These are phyloP conservation scores for Rattus rattus DNA, from an alignment of 2,113 vertebrate genomes.

Conservation along the genomic window DNA sequence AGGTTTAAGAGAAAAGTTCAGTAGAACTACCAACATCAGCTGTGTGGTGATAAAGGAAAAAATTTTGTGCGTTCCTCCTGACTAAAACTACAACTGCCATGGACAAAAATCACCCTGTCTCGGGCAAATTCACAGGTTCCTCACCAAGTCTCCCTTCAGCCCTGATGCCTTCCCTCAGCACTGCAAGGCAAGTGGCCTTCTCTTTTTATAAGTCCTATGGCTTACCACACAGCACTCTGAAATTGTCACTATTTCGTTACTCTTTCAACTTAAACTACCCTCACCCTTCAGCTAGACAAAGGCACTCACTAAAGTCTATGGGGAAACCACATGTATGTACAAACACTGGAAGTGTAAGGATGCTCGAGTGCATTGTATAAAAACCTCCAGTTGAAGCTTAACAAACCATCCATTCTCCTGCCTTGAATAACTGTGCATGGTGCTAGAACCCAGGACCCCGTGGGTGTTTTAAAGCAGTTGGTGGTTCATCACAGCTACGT, in stretches of 20 bases:
- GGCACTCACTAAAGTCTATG: neutral
- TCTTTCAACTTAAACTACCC: neutral
- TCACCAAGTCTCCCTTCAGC: neutral
- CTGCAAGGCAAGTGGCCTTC: neutral
- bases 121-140: neutral
- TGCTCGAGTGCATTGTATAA: neutral
- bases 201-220: neutral
- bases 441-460: neutral
- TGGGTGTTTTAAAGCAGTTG: no score
- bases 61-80: neutral
- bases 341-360: neutral
- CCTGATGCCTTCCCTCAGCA: neutral
- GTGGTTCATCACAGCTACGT: neutral
- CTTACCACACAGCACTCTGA: neutral
- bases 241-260: neutral
- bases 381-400: neutral
- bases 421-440: neutral
- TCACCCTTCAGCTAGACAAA: neutral
- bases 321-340: neutral
- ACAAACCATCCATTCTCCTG: neutral
- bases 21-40: neutral
- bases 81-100: neutral
- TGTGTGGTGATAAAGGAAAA: neutral
- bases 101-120: neutral
- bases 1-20: neutral